Percentiles rank a stretch among this genome's conserved stretches.
Conservation (phyloP, 2,888 invertebrate species). For the Sinotaia quadrata region DNA sequence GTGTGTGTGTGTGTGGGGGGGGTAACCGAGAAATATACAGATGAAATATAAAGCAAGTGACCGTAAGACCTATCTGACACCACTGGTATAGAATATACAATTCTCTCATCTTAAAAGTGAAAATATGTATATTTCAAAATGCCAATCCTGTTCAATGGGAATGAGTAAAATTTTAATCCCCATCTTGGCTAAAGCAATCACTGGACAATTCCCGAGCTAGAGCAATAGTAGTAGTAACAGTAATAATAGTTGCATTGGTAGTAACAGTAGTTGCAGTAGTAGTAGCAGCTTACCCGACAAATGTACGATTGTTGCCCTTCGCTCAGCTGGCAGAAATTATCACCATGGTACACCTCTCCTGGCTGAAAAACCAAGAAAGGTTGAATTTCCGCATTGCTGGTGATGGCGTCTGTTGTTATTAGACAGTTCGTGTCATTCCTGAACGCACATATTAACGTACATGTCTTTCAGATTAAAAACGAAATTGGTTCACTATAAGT, state of each 20-base stretch:
- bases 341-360: slow-evolving; percentile 38
- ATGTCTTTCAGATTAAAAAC: too few species aligned
- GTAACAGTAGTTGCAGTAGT: too few species aligned
- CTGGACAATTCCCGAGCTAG: not conserved
- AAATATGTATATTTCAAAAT: too few species aligned
- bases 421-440: slow-evolving; percentile 43
- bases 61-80: too few species aligned
- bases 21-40: not conserved
- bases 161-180: too few species aligned
- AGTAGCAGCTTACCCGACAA: slow-evolving; percentile 35
- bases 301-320: slow-evolving; percentile 38
- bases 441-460: not conserved
- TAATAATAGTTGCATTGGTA: not conserved
- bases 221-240: not conserved
- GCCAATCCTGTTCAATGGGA: too few species aligned
- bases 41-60: not conserved
- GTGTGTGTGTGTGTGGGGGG: not conserved
- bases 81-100: too few species aligned
- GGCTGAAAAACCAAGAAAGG: slow-evolving; percentile 38
- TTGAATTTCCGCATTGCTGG: slow-evolving; percentile 31
- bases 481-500: too few species aligned
- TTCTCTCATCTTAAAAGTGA: too few species aligned
- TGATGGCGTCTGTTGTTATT: slow-evolving; percentile 26
- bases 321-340: slow-evolving; percentile 39
- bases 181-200: too few species aligned